Percentiles rank a stretch among this genome's conserved stretches.
phyloP scores from a whole-genome alignment of 2,113 vertebrate species.

The Hemiscyllium ocellatum region DNA sequence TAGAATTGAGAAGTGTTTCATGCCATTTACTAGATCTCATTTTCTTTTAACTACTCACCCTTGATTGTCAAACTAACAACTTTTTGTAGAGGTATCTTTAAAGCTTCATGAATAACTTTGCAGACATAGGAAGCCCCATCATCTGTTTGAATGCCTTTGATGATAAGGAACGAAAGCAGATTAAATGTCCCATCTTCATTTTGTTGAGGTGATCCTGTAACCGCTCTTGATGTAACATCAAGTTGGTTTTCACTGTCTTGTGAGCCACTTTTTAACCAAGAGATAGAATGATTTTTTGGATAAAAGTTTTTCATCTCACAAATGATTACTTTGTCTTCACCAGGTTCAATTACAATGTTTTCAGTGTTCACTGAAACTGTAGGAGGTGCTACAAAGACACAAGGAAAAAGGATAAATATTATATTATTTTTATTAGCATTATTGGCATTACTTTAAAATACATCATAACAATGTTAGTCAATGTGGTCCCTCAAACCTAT shows the following conservation, averaged over 20 bases:
- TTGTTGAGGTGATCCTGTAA: background rate
- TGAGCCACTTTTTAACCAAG: background rate
- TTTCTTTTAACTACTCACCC: background rate
- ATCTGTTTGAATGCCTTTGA: background rate
- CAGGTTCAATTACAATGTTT: background rate
- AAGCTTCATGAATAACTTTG: background rate
- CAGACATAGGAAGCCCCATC: conserved; percentile 11
- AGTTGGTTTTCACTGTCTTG: background rate
- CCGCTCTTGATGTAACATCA: background rate
- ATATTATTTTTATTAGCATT: background rate
- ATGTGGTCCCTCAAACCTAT: background rate
- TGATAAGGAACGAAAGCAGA: conserved; percentile 5
- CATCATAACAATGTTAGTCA: background rate
- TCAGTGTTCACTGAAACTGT: background rate
- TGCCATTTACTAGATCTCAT: background rate
- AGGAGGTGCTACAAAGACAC: conserved; percentile 4
- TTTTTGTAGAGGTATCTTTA: background rate
- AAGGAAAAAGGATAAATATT: background rate
- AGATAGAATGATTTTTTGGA: background rate
- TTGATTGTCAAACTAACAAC: background rate
- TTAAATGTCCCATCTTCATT: conserved; percentile 24
- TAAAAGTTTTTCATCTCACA: conserved; percentile 1
- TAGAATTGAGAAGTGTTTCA: background rate
- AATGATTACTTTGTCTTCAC: background rate
- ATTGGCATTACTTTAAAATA: background rate